Base-by-base conservation (phyloP, 2,888 invertebrate species). In the Eurytoma californica region DNA sequence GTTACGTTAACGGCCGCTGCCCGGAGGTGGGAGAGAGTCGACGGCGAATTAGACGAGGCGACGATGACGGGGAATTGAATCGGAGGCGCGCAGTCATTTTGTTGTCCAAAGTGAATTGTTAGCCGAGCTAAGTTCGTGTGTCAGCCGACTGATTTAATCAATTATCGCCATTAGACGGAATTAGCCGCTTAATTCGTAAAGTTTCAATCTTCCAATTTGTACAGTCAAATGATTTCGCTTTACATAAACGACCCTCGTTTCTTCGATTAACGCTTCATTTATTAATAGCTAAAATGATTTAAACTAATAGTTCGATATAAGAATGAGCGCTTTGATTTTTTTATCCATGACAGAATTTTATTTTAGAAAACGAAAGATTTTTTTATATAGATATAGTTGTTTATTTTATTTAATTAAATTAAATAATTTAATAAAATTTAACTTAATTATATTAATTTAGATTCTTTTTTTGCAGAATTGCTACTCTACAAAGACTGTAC, bases 141-240 rank as follows among this genome's bases (percentile, higher is more conserved):
- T 72, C 73, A 63, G 16, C 51, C 0, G 57, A 53, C 57, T 80
- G 72, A 76, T 72, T 80, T 76, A 80, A 76, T 80, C 72, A 77
- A 76, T 80, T 65, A 80, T 69, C 72, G 16, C 57, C 39, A n/a
- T 68, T 63, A 51, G 3, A 9, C 14, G 16, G 57, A 68, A 72
- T 79, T 70, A 66, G 24, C 16, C 61, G 61, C 2, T 5, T 66
- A 16, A 63, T 81, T 73, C 61, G 70, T 70, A 72, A 55, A 57
- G 28, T 73, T 67, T 58, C 47, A 63, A 73, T 72, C 49, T 58
- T 67, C 18, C 63, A 72, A 58, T 72, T 74, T 74, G 57, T 18
- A 16, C 5, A 13, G 7, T 4, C 20, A 49, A 30, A 72, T 49
- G 18, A 51, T 72, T 61, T 28, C 49, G 4, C 9, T 24, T 47